Conservation (phyloP, 2,888 invertebrate genomes). For the Serripes groenlandicus region DNA sequence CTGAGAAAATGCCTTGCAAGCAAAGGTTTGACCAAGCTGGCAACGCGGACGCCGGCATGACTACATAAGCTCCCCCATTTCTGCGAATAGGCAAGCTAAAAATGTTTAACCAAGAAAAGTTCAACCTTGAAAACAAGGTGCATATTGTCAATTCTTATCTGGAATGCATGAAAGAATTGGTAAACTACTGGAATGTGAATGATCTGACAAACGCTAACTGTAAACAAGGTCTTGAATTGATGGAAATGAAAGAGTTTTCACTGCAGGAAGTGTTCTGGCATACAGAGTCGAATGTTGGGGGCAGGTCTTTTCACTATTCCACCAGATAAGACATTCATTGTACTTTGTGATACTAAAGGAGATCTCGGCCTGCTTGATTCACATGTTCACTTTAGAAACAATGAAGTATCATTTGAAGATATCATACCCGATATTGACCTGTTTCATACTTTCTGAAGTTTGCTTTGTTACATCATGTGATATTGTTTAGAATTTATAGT, state of each 20-base stretch:
- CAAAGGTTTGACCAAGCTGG: no score
- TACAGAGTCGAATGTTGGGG: background rate
- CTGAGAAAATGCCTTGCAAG: no score
- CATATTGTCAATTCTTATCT: background rate
- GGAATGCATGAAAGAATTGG: background rate
- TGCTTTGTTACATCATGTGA: no score
- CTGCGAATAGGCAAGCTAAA: no score
- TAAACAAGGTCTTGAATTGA: background rate
- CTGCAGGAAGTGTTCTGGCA: conserved; percentile 12
- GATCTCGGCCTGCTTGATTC: no score
- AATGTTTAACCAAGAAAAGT: conserved; percentile 6
- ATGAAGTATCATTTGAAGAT: no score
- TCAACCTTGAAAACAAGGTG: background rate
- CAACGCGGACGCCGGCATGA: no score
- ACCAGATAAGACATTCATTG: conserved; percentile 16
- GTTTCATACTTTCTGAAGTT: no score
- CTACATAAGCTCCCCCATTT: no score
- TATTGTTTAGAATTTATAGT: no score
- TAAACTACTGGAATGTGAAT: conserved; percentile 8
- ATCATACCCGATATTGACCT: no score
- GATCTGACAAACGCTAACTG: background rate
- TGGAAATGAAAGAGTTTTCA: background rate
- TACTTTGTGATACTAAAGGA: conserved; percentile 6
- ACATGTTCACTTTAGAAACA: no score
- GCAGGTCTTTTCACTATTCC: background rate